Conservation (phyloP, 2,888 invertebrate genomes). For the Ceraclea dissimilis region DNA sequence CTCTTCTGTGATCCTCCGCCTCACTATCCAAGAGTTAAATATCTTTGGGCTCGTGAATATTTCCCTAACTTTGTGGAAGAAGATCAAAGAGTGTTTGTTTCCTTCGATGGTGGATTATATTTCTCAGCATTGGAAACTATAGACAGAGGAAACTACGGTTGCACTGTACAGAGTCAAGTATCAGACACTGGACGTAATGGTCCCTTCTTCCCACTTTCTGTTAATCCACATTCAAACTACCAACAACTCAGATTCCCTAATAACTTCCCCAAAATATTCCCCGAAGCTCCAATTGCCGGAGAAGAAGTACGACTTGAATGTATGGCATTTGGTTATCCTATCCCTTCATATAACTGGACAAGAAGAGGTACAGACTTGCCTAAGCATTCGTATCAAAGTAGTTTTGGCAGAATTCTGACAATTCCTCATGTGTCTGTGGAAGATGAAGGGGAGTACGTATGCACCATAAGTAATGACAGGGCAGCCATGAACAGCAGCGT, state of each 20-base stretch:
- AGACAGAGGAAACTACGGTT: conserved; percentile 84
- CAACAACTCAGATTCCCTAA: conserved; percentile 89
- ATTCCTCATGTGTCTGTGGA: conserved; percentile 83
- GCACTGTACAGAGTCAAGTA: conserved; percentile 81
- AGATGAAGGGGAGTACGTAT: conserved; percentile 89
- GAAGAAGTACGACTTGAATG: conserved; percentile 89
- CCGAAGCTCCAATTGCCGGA: conserved; percentile 85
- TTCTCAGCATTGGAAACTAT: conserved; percentile 89
- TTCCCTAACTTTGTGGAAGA: conserved; percentile 92
- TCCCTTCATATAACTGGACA: conserved; percentile 92
- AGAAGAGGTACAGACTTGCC: conserved; percentile 67
- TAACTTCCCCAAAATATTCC: conserved; percentile 92
- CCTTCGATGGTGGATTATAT: conserved; percentile 87
- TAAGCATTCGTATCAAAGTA: conserved; percentile 60
- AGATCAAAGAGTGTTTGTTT: conserved; percentile 87
- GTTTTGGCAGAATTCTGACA: conserved; percentile 77
- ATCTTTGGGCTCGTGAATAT: conserved; percentile 84
- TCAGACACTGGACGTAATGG: conserved; percentile 85
- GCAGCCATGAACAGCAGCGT: conserved; percentile 69
- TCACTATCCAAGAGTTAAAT: conserved; percentile 82
- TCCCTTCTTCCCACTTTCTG: conserved; percentile 75
- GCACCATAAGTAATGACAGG: conserved; percentile 75
- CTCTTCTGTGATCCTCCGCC: conserved; percentile 90
- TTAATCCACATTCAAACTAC: conserved; percentile 80
- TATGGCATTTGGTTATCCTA: conserved; percentile 92